These are phyloP conservation scores for Drosophila subpulchrella DNA, from an alignment of 1,140 invertebrate genomes.

Conservation along the genomic window DNA sequence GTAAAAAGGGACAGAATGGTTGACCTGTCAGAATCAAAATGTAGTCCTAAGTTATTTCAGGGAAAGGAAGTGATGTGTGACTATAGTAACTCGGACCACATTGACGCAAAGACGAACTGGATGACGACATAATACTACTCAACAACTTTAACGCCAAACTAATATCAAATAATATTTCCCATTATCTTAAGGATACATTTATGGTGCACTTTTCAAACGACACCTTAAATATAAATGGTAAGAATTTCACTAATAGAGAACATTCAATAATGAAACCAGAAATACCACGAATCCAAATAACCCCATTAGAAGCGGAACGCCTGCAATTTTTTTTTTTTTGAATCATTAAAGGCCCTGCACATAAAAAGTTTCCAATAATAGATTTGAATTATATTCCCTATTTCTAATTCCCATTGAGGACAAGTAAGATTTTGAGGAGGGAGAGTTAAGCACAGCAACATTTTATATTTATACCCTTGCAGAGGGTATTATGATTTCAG, in stretches of 20 bases:
- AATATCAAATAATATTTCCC: not conserved
- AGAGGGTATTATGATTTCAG: too few relatives aligned
- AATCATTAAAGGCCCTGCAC: not conserved
- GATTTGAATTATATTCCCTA: too few relatives aligned
- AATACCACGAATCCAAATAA: not conserved
- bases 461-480: too few relatives aligned
- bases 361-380: too few relatives aligned
- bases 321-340: not conserved
- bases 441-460: too few relatives aligned
- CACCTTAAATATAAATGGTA: not conserved
- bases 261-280: too few relatives aligned
- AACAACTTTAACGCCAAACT: not conserved
- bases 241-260: not conserved
- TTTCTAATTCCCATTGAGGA: too few relatives aligned
- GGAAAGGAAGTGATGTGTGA: constrained; percentile 9
- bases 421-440: too few relatives aligned
- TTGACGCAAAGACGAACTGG: constrained; percentile 4
- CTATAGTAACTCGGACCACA: constrained; percentile 18
- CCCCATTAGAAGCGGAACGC: not conserved
- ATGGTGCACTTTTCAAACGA: not conserved
- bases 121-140: not conserved
- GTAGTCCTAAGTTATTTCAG: constrained; percentile 10
- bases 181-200: not conserved
- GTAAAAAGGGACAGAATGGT: constrained; percentile 5
- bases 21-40: constrained; percentile 8